These are phyloP conservation scores for Micromys minutus DNA, from an alignment of 2,113 vertebrate genomes.

Conservation along the genomic window DNA sequence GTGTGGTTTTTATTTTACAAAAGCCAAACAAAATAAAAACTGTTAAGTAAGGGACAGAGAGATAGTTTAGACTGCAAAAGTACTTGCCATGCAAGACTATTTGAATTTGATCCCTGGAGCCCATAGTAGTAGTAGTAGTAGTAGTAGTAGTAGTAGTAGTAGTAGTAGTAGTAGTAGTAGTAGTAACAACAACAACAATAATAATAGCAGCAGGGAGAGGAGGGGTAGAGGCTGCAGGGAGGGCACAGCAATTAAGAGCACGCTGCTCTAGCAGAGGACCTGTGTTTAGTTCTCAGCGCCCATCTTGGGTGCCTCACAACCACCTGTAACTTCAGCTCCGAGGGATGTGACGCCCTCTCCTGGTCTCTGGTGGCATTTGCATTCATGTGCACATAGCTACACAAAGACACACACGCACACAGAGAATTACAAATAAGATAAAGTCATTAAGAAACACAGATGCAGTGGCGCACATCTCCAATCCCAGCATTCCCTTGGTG, in stretches of 20 bases:
- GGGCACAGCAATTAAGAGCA: background rate
- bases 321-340: background rate
- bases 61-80: background rate
- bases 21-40: slow-evolving; percentile 17
- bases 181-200: too few species aligned
- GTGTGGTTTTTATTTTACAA: background rate
- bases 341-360: background rate
- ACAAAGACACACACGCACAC: background rate
- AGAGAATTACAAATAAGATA: background rate
- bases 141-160: too few species aligned
- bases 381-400: background rate
- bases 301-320: background rate
- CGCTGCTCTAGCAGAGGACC: background rate
- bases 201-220: background rate
- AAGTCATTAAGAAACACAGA: background rate
- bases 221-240: background rate
- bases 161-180: too few species aligned
- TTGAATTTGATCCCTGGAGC: background rate
- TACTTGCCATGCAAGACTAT: background rate
- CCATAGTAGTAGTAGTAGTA: too few species aligned
- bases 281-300: background rate
- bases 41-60: background rate
- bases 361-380: background rate
- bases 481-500: background rate
- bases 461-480: background rate